Evolutionary conservation across 2,113 vertebrate species (phyloP).

Genomic region (Zosterops lateralis): DNA sequence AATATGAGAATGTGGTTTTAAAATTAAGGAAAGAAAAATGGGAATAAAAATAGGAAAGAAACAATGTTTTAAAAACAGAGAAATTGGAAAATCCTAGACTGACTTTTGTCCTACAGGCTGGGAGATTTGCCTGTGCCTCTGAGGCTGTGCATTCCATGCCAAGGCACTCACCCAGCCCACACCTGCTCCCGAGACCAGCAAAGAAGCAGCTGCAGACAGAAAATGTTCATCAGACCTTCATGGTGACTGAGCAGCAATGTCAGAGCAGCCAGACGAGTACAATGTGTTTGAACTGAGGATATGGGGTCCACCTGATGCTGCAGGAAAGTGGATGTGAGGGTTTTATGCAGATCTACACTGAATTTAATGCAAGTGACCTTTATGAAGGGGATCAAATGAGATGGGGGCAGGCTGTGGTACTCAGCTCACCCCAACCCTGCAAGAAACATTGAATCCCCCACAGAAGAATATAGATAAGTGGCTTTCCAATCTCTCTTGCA

Average conservation of each 20-base stretch:
- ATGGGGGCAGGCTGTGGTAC: background rate
- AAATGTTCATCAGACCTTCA: background rate
- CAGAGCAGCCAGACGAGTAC: background rate
- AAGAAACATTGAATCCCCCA: background rate
- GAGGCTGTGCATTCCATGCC: background rate
- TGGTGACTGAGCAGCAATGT: background rate
- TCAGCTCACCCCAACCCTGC: background rate
- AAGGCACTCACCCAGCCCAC: background rate
- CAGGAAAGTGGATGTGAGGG: background rate
- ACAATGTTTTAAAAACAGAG: background rate
- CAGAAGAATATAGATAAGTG: background rate
- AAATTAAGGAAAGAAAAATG: background rate
- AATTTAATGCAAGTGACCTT: background rate
- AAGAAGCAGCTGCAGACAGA: background rate
- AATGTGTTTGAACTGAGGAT: background rate
- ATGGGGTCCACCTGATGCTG: fast-evolving
- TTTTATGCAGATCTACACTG: background rate
- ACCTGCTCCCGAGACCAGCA: fast-evolving
- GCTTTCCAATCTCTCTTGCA: background rate
- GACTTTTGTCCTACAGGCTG: background rate
- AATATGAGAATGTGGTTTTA: background rate
- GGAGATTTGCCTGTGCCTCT: background rate
- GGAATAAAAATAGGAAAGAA: background rate
- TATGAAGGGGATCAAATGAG: background rate
- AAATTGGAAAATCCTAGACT: background rate